These are phyloP conservation scores for Kradibia gibbosae DNA, from an alignment of 1,140 invertebrate species.

Conservation along the genomic window DNA sequence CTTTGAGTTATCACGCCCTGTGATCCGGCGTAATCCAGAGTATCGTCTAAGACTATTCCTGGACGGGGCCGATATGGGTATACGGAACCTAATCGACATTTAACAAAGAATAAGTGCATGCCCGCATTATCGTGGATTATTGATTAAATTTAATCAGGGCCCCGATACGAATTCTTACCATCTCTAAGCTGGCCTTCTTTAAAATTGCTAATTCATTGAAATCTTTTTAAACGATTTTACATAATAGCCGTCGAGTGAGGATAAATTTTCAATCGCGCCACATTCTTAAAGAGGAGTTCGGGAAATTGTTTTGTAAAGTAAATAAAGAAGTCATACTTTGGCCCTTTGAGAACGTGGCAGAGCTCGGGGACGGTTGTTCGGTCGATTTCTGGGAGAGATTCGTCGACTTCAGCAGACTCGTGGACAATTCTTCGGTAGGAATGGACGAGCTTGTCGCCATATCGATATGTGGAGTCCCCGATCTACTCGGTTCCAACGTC, in stretches of 20 bases:
- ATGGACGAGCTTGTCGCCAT: constrained; percentile 55
- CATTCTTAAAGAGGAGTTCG: too few relatives aligned
- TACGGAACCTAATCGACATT: constrained; percentile 47
- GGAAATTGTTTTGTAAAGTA: too few relatives aligned
- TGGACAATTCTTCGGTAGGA: constrained; percentile 63
- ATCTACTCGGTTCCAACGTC: constrained; percentile 62
- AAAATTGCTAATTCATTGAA: too few relatives aligned
- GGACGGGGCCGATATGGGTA: constrained; percentile 81
- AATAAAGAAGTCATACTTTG: constrained; percentile 48
- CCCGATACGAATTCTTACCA: too few relatives aligned
- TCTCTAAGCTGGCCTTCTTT: too few relatives aligned
- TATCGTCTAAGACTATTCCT: constrained; percentile 86
- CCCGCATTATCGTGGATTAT: too few relatives aligned
- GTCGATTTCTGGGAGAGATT: constrained; percentile 49
- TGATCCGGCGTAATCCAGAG: constrained; percentile 69
- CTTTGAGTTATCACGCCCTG: constrained; percentile 68
- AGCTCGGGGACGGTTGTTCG: constrained; percentile 53
- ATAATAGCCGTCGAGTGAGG: too few relatives aligned
- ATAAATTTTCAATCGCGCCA: too few relatives aligned
- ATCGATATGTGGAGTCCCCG: constrained; percentile 47
- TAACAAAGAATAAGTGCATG: not conserved
- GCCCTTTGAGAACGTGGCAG: constrained; percentile 55
- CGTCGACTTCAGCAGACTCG: constrained; percentile 52
- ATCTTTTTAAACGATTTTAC: too few relatives aligned
- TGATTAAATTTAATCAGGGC: too few relatives aligned